Base-by-base conservation (phyloP, 2,113 vertebrate species). In the Protobothrops mucrosquamatus region DNA sequence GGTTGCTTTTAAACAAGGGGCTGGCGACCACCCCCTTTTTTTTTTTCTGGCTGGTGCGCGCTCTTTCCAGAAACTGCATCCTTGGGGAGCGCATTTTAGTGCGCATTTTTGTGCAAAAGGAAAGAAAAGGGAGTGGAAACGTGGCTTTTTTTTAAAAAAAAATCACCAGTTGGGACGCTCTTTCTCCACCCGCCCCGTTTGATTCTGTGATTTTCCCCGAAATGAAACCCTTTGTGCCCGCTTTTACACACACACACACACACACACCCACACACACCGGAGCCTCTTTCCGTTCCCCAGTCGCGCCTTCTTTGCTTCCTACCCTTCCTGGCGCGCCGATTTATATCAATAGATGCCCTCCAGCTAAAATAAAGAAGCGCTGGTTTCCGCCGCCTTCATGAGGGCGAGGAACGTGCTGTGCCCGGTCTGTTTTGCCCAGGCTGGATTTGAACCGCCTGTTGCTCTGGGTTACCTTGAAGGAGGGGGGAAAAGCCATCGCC, bases 381-480 rank as follows among this genome's bases (percentile, higher is more conserved):
- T 48, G 48, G 48, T 48, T 48, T 8, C 48, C 6, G 61, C 51
- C 9, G 29, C 51, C 90, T 91, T 43, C 3, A 18, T 54, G 69
- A 29, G 91, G 91, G 26, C 11, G 8, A 86, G 90, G 22, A 56
- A 2, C 24, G 4, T 85, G 69, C 54, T 52, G 54, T 81, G 48
- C 43, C 9, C 26, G 39, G 14, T 14, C 48, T 26, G 59, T 51
- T 69, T 52, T 7, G 48, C 51, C 4, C 0, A 18, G 10, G 34
- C 23, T 57, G 51, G 92, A 85, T 89, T 91, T 85, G 43, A 91
- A 86, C 92, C 94, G 81, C 91, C 92, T 57, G 96, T 96, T 95
- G 94, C 96, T 94, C 92, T 93, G 95, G 95, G 96, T 91, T 90
- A 96, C 95, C 0, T 15, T 56, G 43, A 29, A 29, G 81, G 85